Evolutionary conservation across 64 coral and sea anemone genomes (phyloP).

Genomic region (Montipora cactus): DNA sequence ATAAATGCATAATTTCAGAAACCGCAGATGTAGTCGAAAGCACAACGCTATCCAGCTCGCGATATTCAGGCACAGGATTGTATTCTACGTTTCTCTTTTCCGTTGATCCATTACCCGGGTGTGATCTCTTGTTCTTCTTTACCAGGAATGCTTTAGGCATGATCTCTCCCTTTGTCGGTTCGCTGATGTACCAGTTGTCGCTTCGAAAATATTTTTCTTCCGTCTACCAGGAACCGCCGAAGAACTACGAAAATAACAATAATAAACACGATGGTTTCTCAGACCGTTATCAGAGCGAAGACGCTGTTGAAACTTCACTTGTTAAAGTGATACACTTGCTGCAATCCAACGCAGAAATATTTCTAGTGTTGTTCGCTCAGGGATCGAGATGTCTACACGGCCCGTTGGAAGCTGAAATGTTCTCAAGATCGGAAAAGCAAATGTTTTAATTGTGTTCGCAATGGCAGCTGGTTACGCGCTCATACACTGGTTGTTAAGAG

Average conservation of each 20-base stretch:
- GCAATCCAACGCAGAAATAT: conserved; percentile 44
- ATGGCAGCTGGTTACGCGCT: conserved; percentile 74
- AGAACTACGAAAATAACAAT: conserved; percentile 39
- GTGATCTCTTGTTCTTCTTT: conserved; percentile 93
- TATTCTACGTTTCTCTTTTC: conserved; percentile 79
- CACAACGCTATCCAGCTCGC: conserved; percentile 33
- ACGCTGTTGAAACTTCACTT: not conserved
- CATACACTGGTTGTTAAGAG: conserved; percentile 96
- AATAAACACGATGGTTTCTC: conserved; percentile 23
- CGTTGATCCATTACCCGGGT: conserved; percentile 19
- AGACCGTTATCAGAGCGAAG: conserved; percentile 57
- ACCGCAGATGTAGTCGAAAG: conserved; percentile 91
- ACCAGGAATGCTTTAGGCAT: conserved; percentile 99
- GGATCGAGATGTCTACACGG: conserved; percentile 85
- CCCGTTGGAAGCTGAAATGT: conserved; percentile 95
- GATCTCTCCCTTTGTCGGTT: conserved; percentile 55
- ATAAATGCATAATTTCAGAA: conserved; percentile 92
- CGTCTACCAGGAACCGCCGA: conserved; percentile 29
- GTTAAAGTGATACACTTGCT: not conserved
- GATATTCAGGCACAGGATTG: conserved; percentile 45
- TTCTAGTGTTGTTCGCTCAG: not conserved
- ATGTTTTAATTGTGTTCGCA: conserved; percentile 95
- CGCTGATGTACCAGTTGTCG: conserved; percentile 34
- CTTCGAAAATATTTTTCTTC: conserved; percentile 69
- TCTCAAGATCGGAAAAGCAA: conserved; percentile 82